Evolutionary conservation across 2,113 vertebrate genomes (phyloP).

Genomic region (Odobenus rosmarus): DNA sequence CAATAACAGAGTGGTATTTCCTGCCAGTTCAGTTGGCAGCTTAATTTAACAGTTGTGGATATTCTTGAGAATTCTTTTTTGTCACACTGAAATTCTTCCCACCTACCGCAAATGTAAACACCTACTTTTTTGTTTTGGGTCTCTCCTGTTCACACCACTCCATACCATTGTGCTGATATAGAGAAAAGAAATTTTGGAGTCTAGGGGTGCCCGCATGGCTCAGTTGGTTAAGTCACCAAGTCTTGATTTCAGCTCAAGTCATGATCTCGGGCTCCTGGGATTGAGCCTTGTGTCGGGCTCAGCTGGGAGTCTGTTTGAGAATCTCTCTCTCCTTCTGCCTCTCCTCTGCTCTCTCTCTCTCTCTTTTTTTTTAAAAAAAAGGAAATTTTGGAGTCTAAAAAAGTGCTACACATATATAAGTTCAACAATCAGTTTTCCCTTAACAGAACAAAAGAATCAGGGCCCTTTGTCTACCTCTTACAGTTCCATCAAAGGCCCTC

Average conservation of each 20-base stretch:
- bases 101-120: neutral
- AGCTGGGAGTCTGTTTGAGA: neutral
- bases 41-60: neutral
- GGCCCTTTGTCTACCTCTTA: neutral
- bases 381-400: neutral
- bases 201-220: neutral
- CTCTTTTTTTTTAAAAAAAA: neutral
- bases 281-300: neutral
- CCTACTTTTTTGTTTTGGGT: neutral
- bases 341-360: too few relatives aligned
- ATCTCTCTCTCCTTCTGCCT: neutral
- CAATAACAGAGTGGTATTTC: neutral
- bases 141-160: neutral
- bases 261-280: neutral
- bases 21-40: neutral
- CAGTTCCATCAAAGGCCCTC: neutral
- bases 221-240: neutral
- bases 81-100: neutral
- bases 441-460: neutral
- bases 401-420: neutral
- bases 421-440: neutral
- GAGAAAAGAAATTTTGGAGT: neutral
- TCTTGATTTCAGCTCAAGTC: neutral
- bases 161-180: neutral
- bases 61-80: neutral